Evolutionary conservation across 2,888 invertebrate species (phyloP).

Genomic region (Athalia cordata): DNA sequence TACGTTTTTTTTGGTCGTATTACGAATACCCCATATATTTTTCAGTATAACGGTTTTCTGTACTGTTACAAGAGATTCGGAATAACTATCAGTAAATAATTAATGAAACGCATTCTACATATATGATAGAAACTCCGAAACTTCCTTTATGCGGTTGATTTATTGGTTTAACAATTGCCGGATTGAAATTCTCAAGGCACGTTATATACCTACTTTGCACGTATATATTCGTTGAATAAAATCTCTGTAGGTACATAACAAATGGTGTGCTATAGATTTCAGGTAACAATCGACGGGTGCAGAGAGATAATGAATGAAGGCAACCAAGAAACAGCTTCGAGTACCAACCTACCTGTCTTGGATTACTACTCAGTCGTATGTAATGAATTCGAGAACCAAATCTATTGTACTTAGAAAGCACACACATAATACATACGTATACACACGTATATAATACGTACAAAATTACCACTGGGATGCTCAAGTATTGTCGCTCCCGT

Average conservation of each 20-base stretch:
- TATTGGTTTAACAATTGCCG: background rate
- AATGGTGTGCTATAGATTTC: background rate
- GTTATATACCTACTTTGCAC: background rate
- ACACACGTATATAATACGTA: background rate
- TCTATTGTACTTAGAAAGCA: constrained; percentile 9
- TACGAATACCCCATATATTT: too few species aligned
- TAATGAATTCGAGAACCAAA: constrained; percentile 17
- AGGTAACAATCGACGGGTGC: background rate
- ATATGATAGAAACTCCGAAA: background rate
- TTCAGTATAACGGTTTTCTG: background rate
- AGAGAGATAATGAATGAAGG: constrained; percentile 13
- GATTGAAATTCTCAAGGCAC: too few species aligned
- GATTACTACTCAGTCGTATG: constrained; percentile 4
- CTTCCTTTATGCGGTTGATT: background rate
- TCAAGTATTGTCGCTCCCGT: too few species aligned
- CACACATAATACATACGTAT: background rate
- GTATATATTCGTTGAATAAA: background rate
- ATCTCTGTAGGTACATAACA: too few species aligned
- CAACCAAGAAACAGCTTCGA: too few species aligned
- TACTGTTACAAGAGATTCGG: background rate
- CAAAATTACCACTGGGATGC: too few species aligned
- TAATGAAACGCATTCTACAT: background rate
- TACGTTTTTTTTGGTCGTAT: too few species aligned
- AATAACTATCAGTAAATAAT: background rate
- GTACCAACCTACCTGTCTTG: too few species aligned